Evolutionary conservation across 2,113 vertebrate species (phyloP).

Genomic region (Thermophis baileyi): DNA sequence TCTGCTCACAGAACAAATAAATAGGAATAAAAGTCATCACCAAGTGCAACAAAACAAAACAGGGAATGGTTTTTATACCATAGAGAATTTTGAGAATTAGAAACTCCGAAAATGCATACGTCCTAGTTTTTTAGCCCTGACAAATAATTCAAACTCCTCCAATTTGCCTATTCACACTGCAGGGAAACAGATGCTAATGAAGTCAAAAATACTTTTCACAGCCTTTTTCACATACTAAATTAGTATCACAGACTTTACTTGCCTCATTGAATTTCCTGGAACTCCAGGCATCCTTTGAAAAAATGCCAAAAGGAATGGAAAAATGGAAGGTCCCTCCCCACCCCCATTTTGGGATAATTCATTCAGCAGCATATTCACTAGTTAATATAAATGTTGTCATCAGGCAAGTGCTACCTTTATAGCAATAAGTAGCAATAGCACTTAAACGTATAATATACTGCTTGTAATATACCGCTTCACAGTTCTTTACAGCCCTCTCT

Average conservation of each 20-base stretch:
- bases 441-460: background rate
- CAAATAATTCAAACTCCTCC: background rate
- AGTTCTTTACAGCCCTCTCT: background rate
- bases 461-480: background rate
- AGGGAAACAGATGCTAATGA: background rate
- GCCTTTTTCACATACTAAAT: background rate
- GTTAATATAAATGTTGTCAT: background rate
- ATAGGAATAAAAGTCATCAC: background rate
- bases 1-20: slow-evolving; percentile 1
- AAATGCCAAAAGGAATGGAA: background rate
- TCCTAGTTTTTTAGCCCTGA: background rate
- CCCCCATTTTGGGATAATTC: background rate
- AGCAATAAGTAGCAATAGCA: background rate
- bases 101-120: background rate
- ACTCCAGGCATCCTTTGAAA: accelerated
- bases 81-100: background rate
- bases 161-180: accelerated
- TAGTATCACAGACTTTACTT: background rate
- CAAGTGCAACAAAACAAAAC: background rate
- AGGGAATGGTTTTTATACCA: accelerated
- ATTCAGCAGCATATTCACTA: background rate
- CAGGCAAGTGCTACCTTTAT: background rate
- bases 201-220: background rate
- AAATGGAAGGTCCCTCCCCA: background rate
- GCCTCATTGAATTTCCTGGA: accelerated